Evolutionary conservation across 2,888 invertebrate species (phyloP).

Genomic region (Dilophus febrilis): DNA sequence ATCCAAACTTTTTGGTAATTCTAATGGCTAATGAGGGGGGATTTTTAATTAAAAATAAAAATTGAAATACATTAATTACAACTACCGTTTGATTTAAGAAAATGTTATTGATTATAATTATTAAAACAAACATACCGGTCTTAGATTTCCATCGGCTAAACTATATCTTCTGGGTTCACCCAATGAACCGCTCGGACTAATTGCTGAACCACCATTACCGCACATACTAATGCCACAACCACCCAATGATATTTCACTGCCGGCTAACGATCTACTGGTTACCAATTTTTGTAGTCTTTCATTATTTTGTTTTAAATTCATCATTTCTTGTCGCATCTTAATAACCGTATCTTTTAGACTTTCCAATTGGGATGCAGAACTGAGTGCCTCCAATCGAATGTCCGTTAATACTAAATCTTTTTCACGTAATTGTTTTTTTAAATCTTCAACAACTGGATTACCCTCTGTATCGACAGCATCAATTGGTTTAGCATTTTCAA

Average conservation of each 20-base stretch:
- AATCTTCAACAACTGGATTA: constrained; percentile 47
- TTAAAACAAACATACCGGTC: constrained; percentile 17
- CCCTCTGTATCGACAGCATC: constrained; percentile 28
- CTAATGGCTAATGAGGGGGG: constrained; percentile 19
- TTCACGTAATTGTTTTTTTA: constrained; percentile 85
- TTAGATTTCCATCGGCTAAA: constrained; percentile 34
- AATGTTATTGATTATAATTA: not conserved
- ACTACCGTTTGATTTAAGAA: not conserved
- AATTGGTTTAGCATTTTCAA: constrained; percentile 30
- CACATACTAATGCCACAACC: constrained; percentile 28
- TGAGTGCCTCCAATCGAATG: constrained; percentile 87
- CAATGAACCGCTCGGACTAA: constrained; percentile 28
- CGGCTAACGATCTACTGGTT: constrained; percentile 42
- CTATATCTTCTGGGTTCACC: constrained; percentile 42
- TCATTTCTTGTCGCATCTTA: constrained; percentile 91
- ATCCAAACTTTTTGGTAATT: constrained; percentile 26
- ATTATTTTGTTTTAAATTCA: constrained; percentile 91
- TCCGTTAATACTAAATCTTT: constrained; percentile 94
- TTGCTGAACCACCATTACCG: constrained; percentile 18
- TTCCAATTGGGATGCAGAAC: constrained; percentile 93
- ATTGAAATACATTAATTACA: not conserved
- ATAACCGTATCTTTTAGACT: constrained; percentile 91
- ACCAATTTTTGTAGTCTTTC: constrained; percentile 83
- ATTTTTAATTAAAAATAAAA: not conserved
- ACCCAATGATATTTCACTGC: constrained; percentile 42